Evolutionary conservation across 2,888 invertebrate genomes (phyloP).

Genomic region (Aphidoletes aphidimyza): DNA sequence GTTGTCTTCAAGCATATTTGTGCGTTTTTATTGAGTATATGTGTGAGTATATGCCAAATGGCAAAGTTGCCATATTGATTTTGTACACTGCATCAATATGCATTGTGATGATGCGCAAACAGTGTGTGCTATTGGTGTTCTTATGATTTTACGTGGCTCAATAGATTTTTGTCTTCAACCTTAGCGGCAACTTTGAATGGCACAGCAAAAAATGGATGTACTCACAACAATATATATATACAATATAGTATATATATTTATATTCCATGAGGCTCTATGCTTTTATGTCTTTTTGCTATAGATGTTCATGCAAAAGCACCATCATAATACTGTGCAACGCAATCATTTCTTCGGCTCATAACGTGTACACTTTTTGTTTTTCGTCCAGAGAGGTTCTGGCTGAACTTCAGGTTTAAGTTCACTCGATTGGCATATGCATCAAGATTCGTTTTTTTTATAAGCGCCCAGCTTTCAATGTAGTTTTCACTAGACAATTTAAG

Average conservation of each 20-base stretch:
- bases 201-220: too few relatives aligned
- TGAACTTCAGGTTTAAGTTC: background rate
- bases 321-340: background rate
- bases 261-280: too few relatives aligned
- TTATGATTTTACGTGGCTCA: background rate
- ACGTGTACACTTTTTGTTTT: background rate
- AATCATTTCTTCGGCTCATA: constrained; percentile 8
- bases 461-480: background rate
- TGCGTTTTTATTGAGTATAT: background rate
- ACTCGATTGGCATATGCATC: background rate
- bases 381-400: too few relatives aligned
- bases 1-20: background rate
- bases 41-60: background rate
- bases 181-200: too few relatives aligned
- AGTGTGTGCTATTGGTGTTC: background rate
- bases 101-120: constrained; percentile 14
- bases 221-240: too few relatives aligned
- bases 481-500: constrained; percentile 17
- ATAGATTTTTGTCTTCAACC: background rate
- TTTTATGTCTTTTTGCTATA: background rate
- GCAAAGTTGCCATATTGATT: constrained; percentile 35
- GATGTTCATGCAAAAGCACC: background rate
- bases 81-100: background rate
- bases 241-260: too few relatives aligned
- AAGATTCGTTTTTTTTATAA: background rate